These are phyloP conservation scores for Antheraea mylitta DNA, from an alignment of 1,140 invertebrate genomes.

Conservation along the genomic window DNA sequence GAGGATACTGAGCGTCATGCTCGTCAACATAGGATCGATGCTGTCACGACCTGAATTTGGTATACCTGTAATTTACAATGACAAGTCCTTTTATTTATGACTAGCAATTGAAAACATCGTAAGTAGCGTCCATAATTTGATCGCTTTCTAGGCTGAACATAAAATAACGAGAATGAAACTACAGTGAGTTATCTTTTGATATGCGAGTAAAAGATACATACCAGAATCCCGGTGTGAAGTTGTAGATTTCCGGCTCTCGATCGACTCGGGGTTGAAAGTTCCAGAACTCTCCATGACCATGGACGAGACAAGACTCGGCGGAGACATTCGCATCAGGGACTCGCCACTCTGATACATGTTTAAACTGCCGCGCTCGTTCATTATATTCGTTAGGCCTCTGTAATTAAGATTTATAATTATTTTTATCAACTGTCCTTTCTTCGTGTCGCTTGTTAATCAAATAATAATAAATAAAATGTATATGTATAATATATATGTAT, in stretches of 20 bases:
- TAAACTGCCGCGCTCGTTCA: slow-evolving; percentile 60
- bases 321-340: slow-evolving; percentile 72
- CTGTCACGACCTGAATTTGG: slow-evolving; percentile 59
- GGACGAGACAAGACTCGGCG: slow-evolving; percentile 73
- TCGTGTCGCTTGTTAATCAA: no score
- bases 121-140: background rate
- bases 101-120: background rate
- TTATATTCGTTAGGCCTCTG: slow-evolving; percentile 59
- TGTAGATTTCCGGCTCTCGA: slow-evolving; percentile 57
- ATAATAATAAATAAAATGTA: no score
- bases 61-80: slow-evolving; percentile 36
- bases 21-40: slow-evolving; percentile 70
- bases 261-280: slow-evolving; percentile 67
- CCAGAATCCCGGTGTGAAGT: slow-evolving; percentile 53
- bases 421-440: background rate
- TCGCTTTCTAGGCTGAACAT: no score
- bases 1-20: slow-evolving; percentile 74
- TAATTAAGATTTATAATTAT: background rate
- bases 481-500: no score
- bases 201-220: slow-evolving; percentile 22
- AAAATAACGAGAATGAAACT: no score
- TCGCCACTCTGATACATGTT: slow-evolving; percentile 74
- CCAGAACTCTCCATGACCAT: slow-evolving; percentile 73
- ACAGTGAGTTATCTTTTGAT: no score
- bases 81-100: background rate